Base-by-base conservation (phyloP, 2,797 vertebrate genomes). In the Acestrorhynchus altus region DNA sequence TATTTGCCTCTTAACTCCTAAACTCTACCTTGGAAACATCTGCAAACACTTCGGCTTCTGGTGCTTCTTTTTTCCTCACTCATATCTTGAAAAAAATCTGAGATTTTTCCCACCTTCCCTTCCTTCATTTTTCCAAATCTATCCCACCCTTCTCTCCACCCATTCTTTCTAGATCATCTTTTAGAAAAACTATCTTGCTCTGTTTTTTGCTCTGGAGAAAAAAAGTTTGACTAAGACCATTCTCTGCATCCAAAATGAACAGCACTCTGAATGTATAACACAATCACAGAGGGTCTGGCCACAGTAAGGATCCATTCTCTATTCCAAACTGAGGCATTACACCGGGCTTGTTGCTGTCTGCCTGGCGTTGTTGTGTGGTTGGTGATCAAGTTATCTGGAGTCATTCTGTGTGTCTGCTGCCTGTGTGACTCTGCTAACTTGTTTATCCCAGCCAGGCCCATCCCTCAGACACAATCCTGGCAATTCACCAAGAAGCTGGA, bases 1-100 rank as follows among this genome's bases (percentile, higher is more conserved):
- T 28, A 61, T 35, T 57, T 28, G 15, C 8, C 44, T 24, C 8
- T 67, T 4, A 16, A 60, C 61, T 35, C 13, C 22, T 10, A 28
- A 74, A 51, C 49, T 46, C 44, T 15, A 16, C 12, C 42, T 16
- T 63, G 20, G 11, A 6, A 8, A 26, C 20, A n/a, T 39, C 31
- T 63, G 10, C 7, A 70, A 8, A 65, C 22, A 78, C 76, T 72
- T 67, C 72, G 80, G 79, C 85, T 69, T 77, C 79, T 74, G 60
- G 46, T 71, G 81, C 78, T 28, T 56, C 52, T 65, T 35, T 35
- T 35, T 35, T 2, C 6, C 31, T 46, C 67, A 13, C 66, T 46
- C 39, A 63, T 11, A 42, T 39, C 39, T 18, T 0, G 31, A 1
- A 16, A 35, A 35, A 61, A 7, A n/a, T 59, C 13, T 61, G 0